Evolutionary conservation across 2,888 invertebrate genomes (phyloP), one percentile per base, ranked within the genome.

Genomic region (Drosophila seclusa): DNA sequence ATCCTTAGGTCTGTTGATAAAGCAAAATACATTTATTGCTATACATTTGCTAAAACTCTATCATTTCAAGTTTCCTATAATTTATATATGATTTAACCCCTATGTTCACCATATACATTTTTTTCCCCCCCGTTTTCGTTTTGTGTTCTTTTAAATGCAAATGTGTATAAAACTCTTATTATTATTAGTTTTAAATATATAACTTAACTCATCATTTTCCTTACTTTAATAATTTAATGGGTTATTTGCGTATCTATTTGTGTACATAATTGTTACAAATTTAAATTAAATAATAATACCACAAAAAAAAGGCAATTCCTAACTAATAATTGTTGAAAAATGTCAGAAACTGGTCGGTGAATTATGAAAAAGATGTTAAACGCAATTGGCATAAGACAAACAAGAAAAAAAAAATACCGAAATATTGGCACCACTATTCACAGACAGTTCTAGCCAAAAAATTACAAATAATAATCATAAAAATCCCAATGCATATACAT

Each of bases 1-100:
- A 77, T 38, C 70, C 42, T 80, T 81, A 78, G 81, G 81, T 81
- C 78, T 78, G 78, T 78, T 81, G 72, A 78, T 77, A 71, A 76
- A 81, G 68, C 73, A 64, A 81, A 81, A 59, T 74, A 75, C 63
- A 76, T 57, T 60, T 79, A 80, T 67, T 80, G 76, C 76, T 73
- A 60, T 64, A 80, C 78, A 77, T 77, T 77, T 80, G 81, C 81
- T 80, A 80, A 67, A 36, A 54, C 34, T 16, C 73, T 68, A 68
- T 76, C 42, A 65, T 76, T 68, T 79, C 27, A 38, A 38, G 49
- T 60, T 59, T 50, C 18, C 29, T 68, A 75, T 68, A 58, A 59
- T 55, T 58, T 63, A 53, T 58, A 68, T 74, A 68, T 68, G 70
- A 77, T 80, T 80, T 76, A 80, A 79, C 75, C 54, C 64, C 40